Percentiles rank a stretch among this genome's conserved stretches.
These are phyloP conservation scores for Teleiodes luculella DNA, from an alignment of 2,888 invertebrate genomes.

Conservation along the genomic window DNA sequence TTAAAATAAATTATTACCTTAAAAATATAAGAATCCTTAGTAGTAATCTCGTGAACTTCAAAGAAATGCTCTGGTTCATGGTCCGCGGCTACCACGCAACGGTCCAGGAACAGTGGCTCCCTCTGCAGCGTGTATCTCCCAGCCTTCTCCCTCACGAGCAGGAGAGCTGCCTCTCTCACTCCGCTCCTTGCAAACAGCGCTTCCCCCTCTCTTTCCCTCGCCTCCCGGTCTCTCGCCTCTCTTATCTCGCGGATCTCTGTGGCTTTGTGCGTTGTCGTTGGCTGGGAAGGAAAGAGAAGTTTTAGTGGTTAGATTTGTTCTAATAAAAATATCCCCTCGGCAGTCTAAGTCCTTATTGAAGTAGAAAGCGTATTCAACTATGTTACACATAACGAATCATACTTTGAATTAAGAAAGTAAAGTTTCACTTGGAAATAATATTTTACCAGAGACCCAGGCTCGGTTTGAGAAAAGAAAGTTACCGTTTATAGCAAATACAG, in stretches of 20 bases:
- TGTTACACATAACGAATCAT: too few relatives aligned
- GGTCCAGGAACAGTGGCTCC: conserved; percentile 93
- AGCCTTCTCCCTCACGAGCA: conserved; percentile 93
- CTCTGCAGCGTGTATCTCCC: conserved; percentile 91
- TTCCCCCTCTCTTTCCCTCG: conserved; percentile 65
- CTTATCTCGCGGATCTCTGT: conserved; percentile 79
- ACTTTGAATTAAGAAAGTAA: too few relatives aligned
- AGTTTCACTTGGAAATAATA: too few relatives aligned
- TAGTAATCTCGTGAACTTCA: conserved; percentile 94
- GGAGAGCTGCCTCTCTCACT: conserved; percentile 91
- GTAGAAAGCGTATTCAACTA: too few relatives aligned
- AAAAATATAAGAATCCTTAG: conserved; percentile 95
- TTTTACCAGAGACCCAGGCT: too few relatives aligned
- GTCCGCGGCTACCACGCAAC: conserved; percentile 94
- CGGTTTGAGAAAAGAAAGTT: too few relatives aligned
- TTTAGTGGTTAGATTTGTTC: conserved; percentile 3
- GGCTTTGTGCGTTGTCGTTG: conserved; percentile 84
- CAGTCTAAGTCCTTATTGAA: too few relatives aligned
- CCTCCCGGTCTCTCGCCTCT: conserved; percentile 66
- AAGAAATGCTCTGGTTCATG: conserved; percentile 96
- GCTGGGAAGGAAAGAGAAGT: conserved; percentile 58
- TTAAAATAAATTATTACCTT: conserved; percentile 89
- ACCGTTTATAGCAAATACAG: too few relatives aligned
- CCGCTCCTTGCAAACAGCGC: conserved; percentile 85
- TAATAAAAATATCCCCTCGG: neutral